Percentiles rank a stretch among this genome's conserved stretches.
Evolutionary conservation across 2,888 invertebrate species (phyloP).

Genomic region (Folsomia candida): DNA sequence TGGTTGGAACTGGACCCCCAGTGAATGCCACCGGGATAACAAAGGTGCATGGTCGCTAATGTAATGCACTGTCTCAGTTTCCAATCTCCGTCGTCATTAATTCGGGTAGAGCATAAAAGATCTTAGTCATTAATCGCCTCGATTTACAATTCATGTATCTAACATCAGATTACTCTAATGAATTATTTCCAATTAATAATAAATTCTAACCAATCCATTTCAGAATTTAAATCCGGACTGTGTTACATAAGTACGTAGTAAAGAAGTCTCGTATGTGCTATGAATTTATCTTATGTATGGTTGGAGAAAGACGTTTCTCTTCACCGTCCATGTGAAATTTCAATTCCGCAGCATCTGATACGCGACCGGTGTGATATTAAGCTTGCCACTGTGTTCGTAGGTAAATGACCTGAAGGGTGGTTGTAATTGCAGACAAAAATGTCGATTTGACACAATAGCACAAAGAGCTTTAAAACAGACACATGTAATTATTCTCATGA

Average conservation of each 20-base stretch:
- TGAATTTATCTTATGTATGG: too few relatives aligned
- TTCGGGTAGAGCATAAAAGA: constrained; percentile 15
- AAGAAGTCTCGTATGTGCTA: too few relatives aligned
- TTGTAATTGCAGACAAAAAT: not conserved
- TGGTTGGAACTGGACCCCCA: not conserved
- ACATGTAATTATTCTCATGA: constrained; percentile 9
- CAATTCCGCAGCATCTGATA: too few relatives aligned
- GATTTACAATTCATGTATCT: too few relatives aligned
- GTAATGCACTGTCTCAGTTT: not conserved
- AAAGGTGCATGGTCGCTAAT: too few relatives aligned
- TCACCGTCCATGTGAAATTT: too few relatives aligned
- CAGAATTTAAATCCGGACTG: too few relatives aligned
- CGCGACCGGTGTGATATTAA: too few relatives aligned
- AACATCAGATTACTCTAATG: too few relatives aligned
- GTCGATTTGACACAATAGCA: not conserved
- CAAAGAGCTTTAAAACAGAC: not conserved
- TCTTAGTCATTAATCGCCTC: constrained; percentile 16
- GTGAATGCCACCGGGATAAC: not conserved
- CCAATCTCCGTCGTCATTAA: not conserved
- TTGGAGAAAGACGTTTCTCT: too few relatives aligned
- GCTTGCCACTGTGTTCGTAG: too few relatives aligned
- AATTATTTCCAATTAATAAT: not conserved
- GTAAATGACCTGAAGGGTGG: constrained; percentile 10
- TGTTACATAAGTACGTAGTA: too few relatives aligned
- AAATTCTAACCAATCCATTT: not conserved